Conservation (phyloP, 2,888 invertebrate genomes). For the Ypsolopha sequella region DNA sequence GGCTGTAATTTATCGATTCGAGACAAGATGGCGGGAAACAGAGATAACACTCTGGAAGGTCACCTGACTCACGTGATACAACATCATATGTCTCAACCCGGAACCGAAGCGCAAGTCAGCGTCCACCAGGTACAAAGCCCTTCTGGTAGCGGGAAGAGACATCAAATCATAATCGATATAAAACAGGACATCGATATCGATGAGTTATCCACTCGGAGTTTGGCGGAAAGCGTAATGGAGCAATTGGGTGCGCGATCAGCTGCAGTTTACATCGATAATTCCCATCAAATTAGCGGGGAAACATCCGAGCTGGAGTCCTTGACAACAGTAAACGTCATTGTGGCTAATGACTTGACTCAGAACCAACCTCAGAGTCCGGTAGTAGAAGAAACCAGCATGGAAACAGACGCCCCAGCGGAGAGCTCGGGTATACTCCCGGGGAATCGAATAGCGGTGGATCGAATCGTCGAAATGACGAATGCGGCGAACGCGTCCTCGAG, state of each 20-base stretch:
- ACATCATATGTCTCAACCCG: conserved; percentile 50
- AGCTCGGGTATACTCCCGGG: conserved; percentile 34
- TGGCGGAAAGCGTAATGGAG: conserved; percentile 67
- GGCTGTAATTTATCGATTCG: conserved; percentile 18
- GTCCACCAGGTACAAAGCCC: conserved; percentile 57
- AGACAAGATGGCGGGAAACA: conserved; percentile 48
- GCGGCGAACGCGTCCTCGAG: conserved; percentile 23
- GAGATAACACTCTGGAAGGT: conserved; percentile 40
- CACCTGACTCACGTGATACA: conserved; percentile 58
- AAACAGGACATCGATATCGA: conserved; percentile 65
- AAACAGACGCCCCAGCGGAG: conserved; percentile 24
- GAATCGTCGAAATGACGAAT: conserved; percentile 50
- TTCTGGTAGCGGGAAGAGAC: conserved; percentile 51
- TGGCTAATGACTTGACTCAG: conserved; percentile 49
- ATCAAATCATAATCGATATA: conserved; percentile 65
- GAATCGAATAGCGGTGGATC: conserved; percentile 50
- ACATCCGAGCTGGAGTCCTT: conserved; percentile 51
- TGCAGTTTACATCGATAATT: conserved; percentile 60
- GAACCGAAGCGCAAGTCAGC: conserved; percentile 56
- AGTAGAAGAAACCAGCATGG: conserved; percentile 21
- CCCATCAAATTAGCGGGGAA: conserved; percentile 33
- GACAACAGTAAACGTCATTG: conserved; percentile 62
- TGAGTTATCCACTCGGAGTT: conserved; percentile 52
- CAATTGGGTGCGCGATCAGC: conserved; percentile 59
- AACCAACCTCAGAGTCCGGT: conserved; percentile 27